Evolutionary conservation across 2,888 invertebrate genomes (phyloP).

Genomic region (Cheilosia vulpina): DNA sequence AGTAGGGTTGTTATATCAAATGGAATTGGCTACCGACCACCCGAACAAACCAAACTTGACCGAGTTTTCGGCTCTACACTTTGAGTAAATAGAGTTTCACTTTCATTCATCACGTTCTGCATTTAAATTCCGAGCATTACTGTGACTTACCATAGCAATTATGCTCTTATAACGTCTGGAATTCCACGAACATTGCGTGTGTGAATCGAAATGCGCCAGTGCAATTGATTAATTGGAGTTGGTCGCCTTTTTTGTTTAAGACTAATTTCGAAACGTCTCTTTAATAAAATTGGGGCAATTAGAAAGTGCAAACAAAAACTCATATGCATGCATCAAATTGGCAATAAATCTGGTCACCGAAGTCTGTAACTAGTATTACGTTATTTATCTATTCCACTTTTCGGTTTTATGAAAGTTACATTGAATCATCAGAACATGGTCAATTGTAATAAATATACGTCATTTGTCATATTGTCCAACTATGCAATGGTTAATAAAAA

Average conservation of each 20-base stretch:
- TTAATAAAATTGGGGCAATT: slow-evolving; percentile 34
- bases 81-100: slow-evolving; percentile 56
- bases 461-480: slow-evolving; percentile 14
- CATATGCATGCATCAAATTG: background rate
- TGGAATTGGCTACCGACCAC: slow-evolving; percentile 2
- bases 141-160: slow-evolving; percentile 18
- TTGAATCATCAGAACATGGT: slow-evolving; percentile 34
- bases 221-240: slow-evolving; percentile 56
- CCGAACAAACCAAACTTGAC: slow-evolving; percentile 50
- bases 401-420: slow-evolving; percentile 29
- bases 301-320: slow-evolving; percentile 56
- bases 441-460: slow-evolving; percentile 4
- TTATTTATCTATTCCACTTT: slow-evolving; percentile 5
- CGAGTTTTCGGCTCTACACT: slow-evolving; percentile 48
- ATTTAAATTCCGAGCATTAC: slow-evolving; percentile 41
- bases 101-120: slow-evolving; percentile 61
- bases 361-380: background rate
- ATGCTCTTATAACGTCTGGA: slow-evolving; percentile 41
- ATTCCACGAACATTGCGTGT: slow-evolving; percentile 57
- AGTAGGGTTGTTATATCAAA: background rate
- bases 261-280: slow-evolving; percentile 62
- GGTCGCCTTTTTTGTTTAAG: slow-evolving; percentile 45
- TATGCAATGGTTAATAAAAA: slow-evolving; percentile 20
- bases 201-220: slow-evolving; percentile 32
- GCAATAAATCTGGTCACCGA: background rate